Percentiles rank a stretch among this genome's conserved stretches.
Evolutionary conservation across 2,113 vertebrate genomes (phyloP).

Genomic region (Gymnocephalus cernua): DNA sequence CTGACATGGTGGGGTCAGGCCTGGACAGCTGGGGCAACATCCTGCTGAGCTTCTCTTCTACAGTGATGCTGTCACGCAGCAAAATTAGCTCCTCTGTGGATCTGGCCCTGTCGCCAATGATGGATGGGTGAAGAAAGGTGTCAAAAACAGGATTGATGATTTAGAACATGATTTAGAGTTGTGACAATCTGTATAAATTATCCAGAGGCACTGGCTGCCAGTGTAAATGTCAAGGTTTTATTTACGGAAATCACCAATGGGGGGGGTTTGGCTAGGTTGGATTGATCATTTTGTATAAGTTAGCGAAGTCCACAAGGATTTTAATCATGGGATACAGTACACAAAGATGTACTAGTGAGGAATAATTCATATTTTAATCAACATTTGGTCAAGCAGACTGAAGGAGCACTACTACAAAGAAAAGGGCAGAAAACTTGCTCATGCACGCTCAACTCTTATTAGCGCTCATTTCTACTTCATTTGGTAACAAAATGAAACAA

Average conservation of each 20-base stretch:
- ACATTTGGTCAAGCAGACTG: slow-evolving; percentile 4
- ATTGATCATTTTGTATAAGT: slow-evolving; percentile 35
- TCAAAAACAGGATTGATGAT: slow-evolving; percentile 74
- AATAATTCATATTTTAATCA: slow-evolving; percentile 57
- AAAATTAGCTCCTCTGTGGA: slow-evolving; percentile 77
- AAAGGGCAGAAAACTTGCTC: slow-evolving; percentile 27
- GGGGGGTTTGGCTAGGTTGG: slow-evolving; percentile 18
- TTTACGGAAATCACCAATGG: slow-evolving; percentile 54
- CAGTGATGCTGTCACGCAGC: slow-evolving; percentile 78
- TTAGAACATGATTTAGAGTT: slow-evolving; percentile 64
- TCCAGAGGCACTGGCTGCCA: slow-evolving; percentile 39
- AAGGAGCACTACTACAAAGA: slow-evolving; percentile 25
- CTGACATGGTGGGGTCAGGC: slow-evolving; percentile 81
- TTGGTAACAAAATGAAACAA: slow-evolving; percentile 43
- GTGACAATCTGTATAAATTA: slow-evolving; percentile 77
- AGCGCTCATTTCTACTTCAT: slow-evolving; percentile 38
- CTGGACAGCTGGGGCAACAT: slow-evolving; percentile 86
- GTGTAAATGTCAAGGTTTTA: slow-evolving; percentile 65
- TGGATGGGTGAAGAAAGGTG: slow-evolving; percentile 70
- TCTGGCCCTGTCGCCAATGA: slow-evolving; percentile 67
- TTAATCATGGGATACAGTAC: slow-evolving; percentile 39
- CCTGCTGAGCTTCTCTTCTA: slow-evolving; percentile 74
- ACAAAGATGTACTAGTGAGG: background rate
- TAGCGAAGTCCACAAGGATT: slow-evolving; percentile 26
- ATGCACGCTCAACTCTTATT: slow-evolving; percentile 26